Evolutionary conservation across 2,113 vertebrate species (phyloP).

Genomic region (Arizona elegans): DNA sequence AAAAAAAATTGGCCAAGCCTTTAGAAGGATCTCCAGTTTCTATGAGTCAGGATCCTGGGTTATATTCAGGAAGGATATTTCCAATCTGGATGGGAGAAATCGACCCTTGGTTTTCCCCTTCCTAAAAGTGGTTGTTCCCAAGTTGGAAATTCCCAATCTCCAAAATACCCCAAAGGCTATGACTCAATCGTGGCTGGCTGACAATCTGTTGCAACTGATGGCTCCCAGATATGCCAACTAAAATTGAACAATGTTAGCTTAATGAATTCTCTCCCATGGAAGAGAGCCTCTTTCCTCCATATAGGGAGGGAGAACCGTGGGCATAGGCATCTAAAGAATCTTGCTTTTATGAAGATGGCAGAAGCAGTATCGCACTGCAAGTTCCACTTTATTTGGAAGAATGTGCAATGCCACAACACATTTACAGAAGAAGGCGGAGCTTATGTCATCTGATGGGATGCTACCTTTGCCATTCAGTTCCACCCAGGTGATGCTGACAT

Average conservation of each 20-base stretch:
- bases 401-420: background rate
- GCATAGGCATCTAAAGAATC: background rate
- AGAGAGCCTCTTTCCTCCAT: background rate
- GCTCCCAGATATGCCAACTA: background rate
- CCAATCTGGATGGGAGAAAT: background rate
- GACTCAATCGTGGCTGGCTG: background rate
- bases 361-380: background rate
- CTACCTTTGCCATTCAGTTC: background rate
- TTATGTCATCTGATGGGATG: background rate
- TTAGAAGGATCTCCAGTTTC: background rate
- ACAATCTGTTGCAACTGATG: background rate
- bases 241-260: background rate
- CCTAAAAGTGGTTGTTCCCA: background rate
- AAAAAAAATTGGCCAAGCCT: background rate
- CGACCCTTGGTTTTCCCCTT: background rate
- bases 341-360: background rate
- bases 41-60: background rate
- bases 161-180: background rate
- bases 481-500: background rate
- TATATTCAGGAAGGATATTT: background rate
- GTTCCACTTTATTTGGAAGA: background rate
- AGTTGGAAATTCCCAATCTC: background rate
- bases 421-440: background rate
- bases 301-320: background rate
- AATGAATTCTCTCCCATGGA: background rate